Percentiles rank a stretch among this genome's conserved stretches.
Evolutionary conservation across 23 tunicate genomes (phyloP).

Genomic region (Clavelina lepadiformis): DNA sequence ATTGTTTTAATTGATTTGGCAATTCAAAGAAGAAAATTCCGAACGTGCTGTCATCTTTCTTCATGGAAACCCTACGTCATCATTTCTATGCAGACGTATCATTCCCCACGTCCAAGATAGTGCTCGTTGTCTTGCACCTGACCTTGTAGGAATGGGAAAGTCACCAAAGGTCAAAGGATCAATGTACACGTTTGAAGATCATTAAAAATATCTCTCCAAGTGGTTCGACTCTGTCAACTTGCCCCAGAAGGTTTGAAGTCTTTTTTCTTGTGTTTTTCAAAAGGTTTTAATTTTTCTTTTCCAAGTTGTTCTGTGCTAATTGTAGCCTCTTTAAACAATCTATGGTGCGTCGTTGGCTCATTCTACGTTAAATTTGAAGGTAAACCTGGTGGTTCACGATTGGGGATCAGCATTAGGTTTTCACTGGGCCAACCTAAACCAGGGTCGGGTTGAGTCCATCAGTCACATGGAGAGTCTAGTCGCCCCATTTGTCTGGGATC

Average conservation of each 20-base stretch:
- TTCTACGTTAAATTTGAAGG: too few species aligned
- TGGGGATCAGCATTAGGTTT: constrained; percentile 95
- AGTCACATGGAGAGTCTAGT: constrained; percentile 79
- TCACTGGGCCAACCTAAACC: constrained; percentile 79
- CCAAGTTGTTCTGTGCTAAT: too few species aligned
- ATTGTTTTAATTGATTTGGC: too few species aligned
- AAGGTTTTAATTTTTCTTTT: too few species aligned
- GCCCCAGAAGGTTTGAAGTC: constrained; percentile 83
- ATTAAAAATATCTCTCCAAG: constrained; percentile 47
- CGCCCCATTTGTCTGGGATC: constrained; percentile 39
- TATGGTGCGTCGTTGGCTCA: too few species aligned
- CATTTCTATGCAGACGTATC: constrained; percentile 76
- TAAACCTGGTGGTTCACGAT: constrained; percentile 82
- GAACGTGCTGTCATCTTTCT: constrained; percentile 52
- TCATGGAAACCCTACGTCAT: constrained; percentile 90
- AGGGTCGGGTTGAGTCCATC: constrained; percentile 43
- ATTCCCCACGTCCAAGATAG: constrained; percentile 67
- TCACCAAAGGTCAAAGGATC: constrained; percentile 55
- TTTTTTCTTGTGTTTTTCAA: too few species aligned
- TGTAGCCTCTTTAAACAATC: too few species aligned
- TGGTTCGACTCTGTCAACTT: constrained; percentile 52
- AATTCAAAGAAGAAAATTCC: too few species aligned
- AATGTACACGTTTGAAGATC: constrained; percentile 70
- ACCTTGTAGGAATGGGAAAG: constrained; percentile 83
- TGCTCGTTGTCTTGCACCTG: constrained; percentile 86